Evolutionary conservation across 2,888 invertebrate species (phyloP).

Genomic region (Drosophila phalerata): DNA sequence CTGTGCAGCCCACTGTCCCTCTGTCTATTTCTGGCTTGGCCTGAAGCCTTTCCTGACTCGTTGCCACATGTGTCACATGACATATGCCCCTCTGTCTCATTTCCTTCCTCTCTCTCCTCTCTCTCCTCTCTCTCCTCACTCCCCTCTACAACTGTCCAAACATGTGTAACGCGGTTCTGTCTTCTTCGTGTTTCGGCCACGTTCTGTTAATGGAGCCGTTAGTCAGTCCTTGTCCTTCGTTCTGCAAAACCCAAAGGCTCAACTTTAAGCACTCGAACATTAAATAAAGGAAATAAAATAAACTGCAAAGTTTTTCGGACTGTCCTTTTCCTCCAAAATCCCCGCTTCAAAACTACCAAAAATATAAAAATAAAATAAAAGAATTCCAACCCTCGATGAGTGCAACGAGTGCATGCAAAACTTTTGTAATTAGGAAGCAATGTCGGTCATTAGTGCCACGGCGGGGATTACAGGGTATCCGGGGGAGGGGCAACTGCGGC

Average conservation of each 20-base stretch:
- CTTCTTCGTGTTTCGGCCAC: slow-evolving; percentile 26
- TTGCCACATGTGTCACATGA: slow-evolving; percentile 71
- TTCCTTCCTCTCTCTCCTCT: neutral
- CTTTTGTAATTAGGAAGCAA: slow-evolving; percentile 82
- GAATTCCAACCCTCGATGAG: slow-evolving; percentile 11
- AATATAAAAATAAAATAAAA: neutral
- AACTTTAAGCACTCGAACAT: slow-evolving; percentile 67
- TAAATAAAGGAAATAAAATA: slow-evolving; percentile 77
- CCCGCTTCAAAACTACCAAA: slow-evolving; percentile 4
- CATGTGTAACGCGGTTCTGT: slow-evolving; percentile 23
- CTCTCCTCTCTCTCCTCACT: neutral
- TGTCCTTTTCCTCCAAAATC: neutral
- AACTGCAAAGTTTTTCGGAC: slow-evolving; percentile 62
- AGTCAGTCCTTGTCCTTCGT: slow-evolving; percentile 45
- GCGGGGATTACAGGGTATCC: neutral
- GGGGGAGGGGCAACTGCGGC: neutral
- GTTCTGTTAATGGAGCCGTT: slow-evolving; percentile 68
- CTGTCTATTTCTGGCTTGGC: slow-evolving; percentile 8
- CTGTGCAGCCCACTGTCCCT: slow-evolving; percentile 3
- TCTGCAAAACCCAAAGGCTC: slow-evolving; percentile 32
- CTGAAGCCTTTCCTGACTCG: slow-evolving; percentile 37
- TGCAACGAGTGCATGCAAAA: slow-evolving; percentile 75
- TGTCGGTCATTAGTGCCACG: slow-evolving; percentile 79
- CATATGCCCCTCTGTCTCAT: slow-evolving; percentile 50
- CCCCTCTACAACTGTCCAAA: slow-evolving; percentile 1